These are phyloP conservation scores for Camponotus vicinus DNA, from an alignment of 1,140 invertebrate species.

Conservation along the genomic window DNA sequence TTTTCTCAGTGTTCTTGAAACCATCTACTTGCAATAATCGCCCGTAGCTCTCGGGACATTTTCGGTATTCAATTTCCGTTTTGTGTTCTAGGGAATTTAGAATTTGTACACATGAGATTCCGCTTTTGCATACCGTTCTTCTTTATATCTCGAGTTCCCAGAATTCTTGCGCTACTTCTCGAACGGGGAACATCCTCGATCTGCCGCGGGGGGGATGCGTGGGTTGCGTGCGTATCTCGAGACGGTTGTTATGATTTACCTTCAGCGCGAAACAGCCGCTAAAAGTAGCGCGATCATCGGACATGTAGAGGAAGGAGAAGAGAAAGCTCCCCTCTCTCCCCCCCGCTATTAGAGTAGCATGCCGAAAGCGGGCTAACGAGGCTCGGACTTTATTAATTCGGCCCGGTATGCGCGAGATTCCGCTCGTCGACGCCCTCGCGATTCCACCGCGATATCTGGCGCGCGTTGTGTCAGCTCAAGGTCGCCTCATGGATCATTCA, in stretches of 20 bases:
- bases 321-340: not conserved
- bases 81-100: not conserved
- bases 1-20: not conserved
- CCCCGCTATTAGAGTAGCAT: constrained; percentile 5
- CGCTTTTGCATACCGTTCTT: constrained; percentile 7
- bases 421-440: constrained; percentile 47
- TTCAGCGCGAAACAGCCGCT: not conserved
- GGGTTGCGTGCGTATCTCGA: constrained; percentile 24
- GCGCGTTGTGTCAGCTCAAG: constrained; percentile 58
- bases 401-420: constrained; percentile 53
- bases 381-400: constrained; percentile 63
- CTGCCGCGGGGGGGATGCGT: constrained; percentile 16
- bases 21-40: not conserved
- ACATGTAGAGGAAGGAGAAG: constrained; percentile 23
- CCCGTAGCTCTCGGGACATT: not conserved
- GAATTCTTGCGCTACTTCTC: constrained; percentile 18
- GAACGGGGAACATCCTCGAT: not conserved
- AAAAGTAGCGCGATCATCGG: constrained; percentile 27
- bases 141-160: constrained; percentile 31
- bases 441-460: constrained; percentile 39
- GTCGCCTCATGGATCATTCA: constrained; percentile 36
- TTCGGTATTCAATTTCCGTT: not conserved
- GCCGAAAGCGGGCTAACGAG: constrained; percentile 27
- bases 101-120: constrained; percentile 9
- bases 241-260: constrained; percentile 54